A percentile compares a stretch with the other conserved stretches of the same genome.
Conservation (phyloP, 2,888 invertebrate genomes). For the Limenitis camilla region DNA sequence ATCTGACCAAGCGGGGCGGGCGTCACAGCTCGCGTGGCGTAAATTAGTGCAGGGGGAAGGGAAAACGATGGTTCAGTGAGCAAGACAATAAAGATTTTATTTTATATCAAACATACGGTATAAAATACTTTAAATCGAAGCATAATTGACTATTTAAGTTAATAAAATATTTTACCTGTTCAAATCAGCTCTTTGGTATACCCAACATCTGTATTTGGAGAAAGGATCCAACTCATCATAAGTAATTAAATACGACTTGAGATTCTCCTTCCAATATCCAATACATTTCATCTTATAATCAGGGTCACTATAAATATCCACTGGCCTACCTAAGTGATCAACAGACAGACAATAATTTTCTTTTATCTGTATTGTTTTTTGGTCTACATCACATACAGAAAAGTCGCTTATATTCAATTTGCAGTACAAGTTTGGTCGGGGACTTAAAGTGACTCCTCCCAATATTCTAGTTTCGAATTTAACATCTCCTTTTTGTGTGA, state of each 20-base stretch:
- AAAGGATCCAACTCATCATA: conserved; percentile 97
- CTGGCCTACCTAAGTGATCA: conserved; percentile 94
- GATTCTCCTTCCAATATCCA: conserved; percentile 98
- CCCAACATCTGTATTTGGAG: conserved; percentile 97
- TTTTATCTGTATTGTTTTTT: conserved; percentile 94
- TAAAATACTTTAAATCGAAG: too few relatives aligned
- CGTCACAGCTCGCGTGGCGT: too few relatives aligned
- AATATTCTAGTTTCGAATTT: conserved; percentile 94
- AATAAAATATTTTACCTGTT: conserved; percentile 79
- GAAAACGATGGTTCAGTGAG: too few relatives aligned
- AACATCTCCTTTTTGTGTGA: conserved; percentile 92
- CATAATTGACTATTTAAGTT: too few relatives aligned
- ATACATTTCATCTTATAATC: conserved; percentile 98
- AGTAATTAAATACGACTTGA: conserved; percentile 96
- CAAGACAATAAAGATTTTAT: too few relatives aligned
- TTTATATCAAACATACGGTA: too few relatives aligned
- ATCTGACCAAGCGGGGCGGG: too few relatives aligned
- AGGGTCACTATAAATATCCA: conserved; percentile 96
- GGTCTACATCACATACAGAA: conserved; percentile 95
- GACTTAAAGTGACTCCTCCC: conserved; percentile 95
- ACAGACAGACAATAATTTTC: conserved; percentile 97
- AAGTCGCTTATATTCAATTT: conserved; percentile 95
- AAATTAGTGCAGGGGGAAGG: too few relatives aligned
- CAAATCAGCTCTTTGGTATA: conserved; percentile 95
- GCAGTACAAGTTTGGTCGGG: conserved; percentile 93